Evolutionary conservation across 2,888 invertebrate species (phyloP).

Genomic region (Eucera pruinosa): DNA sequence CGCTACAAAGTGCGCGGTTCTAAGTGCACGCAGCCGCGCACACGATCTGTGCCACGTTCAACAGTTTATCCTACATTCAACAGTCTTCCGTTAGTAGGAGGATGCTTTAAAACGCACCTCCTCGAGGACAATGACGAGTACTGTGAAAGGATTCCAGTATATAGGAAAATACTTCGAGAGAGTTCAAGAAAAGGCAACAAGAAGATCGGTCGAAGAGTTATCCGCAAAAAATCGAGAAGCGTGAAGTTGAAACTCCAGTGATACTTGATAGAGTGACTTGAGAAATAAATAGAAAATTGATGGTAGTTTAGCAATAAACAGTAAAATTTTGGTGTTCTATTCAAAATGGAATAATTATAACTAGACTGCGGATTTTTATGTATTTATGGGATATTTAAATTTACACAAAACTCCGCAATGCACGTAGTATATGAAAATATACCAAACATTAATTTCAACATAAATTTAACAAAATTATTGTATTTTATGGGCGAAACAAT

Average conservation of each 20-base stretch:
- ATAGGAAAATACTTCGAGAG: not conserved
- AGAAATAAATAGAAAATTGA: not conserved
- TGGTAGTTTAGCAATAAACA: too few species aligned
- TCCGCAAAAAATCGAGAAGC: not conserved
- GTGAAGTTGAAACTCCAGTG: not conserved
- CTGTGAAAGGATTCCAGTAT: slow-evolving; percentile 7
- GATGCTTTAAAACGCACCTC: slow-evolving; percentile 17
- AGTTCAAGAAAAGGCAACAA: not conserved
- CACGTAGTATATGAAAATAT: too few species aligned
- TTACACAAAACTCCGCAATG: too few species aligned
- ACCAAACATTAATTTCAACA: too few species aligned
- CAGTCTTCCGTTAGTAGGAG: slow-evolving; percentile 12
- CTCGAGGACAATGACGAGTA: slow-evolving; percentile 33
- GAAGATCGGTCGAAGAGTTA: not conserved
- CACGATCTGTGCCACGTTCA: slow-evolving; percentile 46
- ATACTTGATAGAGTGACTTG: not conserved
- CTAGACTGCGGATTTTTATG: too few species aligned
- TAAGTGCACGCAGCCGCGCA: slow-evolving; percentile 19
- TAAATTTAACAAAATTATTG: too few species aligned
- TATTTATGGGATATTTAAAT: too few species aligned
- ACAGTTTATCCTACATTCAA: slow-evolving; percentile 58
- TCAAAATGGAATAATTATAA: too few species aligned
- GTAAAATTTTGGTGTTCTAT: too few species aligned
- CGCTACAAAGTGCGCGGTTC: slow-evolving; percentile 18
- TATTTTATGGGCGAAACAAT: too few species aligned